A percentile compares a stretch with the other conserved stretches of the same genome.
phyloP scores from a whole-genome alignment of 2,888 invertebrate species.

The Heliconius cydno region DNA sequence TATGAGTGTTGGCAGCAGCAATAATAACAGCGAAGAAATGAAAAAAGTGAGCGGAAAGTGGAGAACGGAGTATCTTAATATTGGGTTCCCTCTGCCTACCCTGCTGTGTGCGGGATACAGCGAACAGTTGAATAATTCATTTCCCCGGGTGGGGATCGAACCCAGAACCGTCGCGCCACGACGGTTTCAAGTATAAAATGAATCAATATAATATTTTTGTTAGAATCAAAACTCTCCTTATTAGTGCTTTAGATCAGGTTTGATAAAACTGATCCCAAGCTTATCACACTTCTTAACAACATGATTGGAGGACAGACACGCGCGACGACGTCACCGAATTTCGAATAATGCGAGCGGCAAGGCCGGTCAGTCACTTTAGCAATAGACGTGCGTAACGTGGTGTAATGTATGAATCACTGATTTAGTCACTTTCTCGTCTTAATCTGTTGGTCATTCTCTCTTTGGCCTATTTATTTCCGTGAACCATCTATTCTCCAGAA shows the following conservation, averaged over 20 bases:
- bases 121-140: too few relatives aligned
- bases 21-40: too few relatives aligned
- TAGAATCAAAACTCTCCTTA: background rate
- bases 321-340: constrained; percentile 38
- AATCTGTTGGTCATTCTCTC: constrained; percentile 31
- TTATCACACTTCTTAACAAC: constrained; percentile 29
- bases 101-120: too few relatives aligned
- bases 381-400: constrained; percentile 58
- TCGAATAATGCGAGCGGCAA: constrained; percentile 53
- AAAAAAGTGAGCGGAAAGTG: too few relatives aligned
- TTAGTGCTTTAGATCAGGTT: background rate
- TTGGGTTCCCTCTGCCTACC: too few relatives aligned
- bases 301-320: constrained; percentile 20
- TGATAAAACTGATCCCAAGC: background rate
- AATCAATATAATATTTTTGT: background rate
- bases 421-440: constrained; percentile 54
- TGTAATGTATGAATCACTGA: constrained; percentile 59
- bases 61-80: too few relatives aligned
- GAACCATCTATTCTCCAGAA: background rate
- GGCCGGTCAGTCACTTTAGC: constrained; percentile 69
- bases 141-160: too few relatives aligned
- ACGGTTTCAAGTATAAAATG: background rate
- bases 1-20: too few relatives aligned
- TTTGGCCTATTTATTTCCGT: constrained; percentile 1
- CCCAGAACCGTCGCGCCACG: too few relatives aligned